phyloP scores from a whole-genome alignment of 1,140 invertebrate species.

The Drosophila hydei region DNA sequence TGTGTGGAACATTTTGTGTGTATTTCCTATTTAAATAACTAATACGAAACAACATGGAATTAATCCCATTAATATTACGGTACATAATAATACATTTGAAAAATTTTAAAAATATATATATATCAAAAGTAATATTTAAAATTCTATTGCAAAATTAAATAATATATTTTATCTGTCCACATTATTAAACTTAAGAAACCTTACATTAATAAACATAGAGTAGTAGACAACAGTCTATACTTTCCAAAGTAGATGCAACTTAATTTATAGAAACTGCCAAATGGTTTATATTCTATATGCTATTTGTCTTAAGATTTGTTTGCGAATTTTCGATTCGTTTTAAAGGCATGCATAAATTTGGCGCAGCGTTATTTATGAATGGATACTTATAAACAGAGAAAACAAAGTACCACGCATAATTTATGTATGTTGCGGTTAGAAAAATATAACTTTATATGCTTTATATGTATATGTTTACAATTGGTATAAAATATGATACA shows the following conservation, averaged over 20 bases:
- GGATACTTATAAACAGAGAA: conserved; percentile 33
- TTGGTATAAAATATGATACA: conserved; percentile 50
- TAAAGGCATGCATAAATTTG: conserved; percentile 57
- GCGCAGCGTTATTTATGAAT: conserved; percentile 26
- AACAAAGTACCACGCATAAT: conserved; percentile 41
- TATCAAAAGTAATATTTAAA: neutral
- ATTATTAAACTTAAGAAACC: neutral
- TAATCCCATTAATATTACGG: neutral
- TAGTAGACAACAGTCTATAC: neutral
- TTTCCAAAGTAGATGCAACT: neutral
- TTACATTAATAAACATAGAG: neutral
- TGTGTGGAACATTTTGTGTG: neutral
- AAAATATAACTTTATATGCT: conserved; percentile 31
- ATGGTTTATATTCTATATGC: neutral
- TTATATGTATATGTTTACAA: conserved; percentile 37
- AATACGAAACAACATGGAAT: too few relatives aligned
- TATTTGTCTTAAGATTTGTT: neutral
- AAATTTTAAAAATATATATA: neutral
- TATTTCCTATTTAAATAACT: neutral
- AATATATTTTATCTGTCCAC: neutral
- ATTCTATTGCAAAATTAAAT: too few relatives aligned
- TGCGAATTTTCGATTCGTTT: conserved; percentile 23
- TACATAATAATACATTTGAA: neutral
- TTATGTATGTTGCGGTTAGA: conserved; percentile 15
- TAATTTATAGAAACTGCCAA: neutral